Conservation (phyloP, 2,113 vertebrate genomes). For the Oenanthe oenanthe region DNA sequence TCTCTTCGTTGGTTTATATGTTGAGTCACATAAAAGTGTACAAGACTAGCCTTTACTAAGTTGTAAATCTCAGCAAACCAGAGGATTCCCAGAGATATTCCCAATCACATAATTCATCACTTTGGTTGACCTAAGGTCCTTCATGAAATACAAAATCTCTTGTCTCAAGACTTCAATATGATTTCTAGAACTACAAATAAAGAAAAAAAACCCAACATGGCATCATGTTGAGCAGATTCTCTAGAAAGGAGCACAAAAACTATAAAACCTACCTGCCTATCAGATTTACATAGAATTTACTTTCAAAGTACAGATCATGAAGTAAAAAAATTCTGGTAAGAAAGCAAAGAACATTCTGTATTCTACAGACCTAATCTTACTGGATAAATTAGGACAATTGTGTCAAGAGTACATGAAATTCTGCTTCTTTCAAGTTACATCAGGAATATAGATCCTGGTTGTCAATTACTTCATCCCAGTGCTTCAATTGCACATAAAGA, state of each 20-base stretch:
- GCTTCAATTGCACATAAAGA: not conserved
- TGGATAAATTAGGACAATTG: not conserved
- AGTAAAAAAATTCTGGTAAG: not conserved
- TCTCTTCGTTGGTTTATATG: not conserved
- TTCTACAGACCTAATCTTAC: not conserved
- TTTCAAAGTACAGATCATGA: not conserved
- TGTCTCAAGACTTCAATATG: slow-evolving; percentile 6
- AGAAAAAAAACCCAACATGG: not conserved
- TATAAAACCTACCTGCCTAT: not conserved
- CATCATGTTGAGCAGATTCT: not conserved
- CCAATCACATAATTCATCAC: not conserved
- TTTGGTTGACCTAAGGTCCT: not conserved
- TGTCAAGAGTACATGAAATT: not conserved
- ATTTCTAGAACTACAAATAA: not conserved
- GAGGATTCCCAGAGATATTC: not conserved
- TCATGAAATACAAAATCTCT: slow-evolving; percentile 22
- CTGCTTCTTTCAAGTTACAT: not conserved
- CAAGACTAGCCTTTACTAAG: not conserved
- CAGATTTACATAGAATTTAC: not conserved
- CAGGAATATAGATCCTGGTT: not conserved
- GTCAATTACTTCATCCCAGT: not conserved
- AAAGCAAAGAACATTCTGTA: not conserved
- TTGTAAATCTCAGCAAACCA: slow-evolving; percentile 6
- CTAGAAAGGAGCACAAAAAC: not conserved
- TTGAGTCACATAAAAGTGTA: not conserved